Conservation (phyloP, 2,888 invertebrate species). For the Fragum whitleyi region DNA sequence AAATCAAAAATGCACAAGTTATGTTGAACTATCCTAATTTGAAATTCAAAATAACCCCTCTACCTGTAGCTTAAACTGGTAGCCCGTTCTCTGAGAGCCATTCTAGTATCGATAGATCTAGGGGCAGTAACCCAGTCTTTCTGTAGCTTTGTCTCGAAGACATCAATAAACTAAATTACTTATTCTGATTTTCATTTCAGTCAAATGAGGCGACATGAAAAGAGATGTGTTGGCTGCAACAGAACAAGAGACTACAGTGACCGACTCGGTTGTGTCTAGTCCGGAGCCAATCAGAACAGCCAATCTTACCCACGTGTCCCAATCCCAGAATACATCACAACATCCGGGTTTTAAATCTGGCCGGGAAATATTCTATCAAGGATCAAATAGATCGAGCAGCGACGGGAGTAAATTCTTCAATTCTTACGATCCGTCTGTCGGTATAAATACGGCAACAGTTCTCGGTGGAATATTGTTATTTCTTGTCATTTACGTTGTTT, state of each 20-base stretch:
- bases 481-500: slow-evolving; percentile 71
- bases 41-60: too few species aligned
- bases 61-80: too few species aligned
- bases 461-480: slow-evolving; percentile 74
- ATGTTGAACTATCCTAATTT: too few species aligned
- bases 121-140: too few species aligned
- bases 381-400: slow-evolving; percentile 30
- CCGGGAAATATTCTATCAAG: slow-evolving; percentile 10
- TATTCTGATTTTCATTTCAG: slow-evolving; percentile 53
- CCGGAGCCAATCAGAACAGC: not conserved
- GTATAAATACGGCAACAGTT: slow-evolving; percentile 75
- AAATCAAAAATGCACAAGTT: too few species aligned
- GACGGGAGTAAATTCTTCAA: slow-evolving; percentile 62
- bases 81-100: too few species aligned
- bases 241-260: slow-evolving; percentile 55
- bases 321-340: slow-evolving; percentile 9
- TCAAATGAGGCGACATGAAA: slow-evolving; percentile 76
- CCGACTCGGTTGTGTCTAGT: slow-evolving; percentile 28
- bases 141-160: too few species aligned
- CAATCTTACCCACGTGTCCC: slow-evolving; percentile 22
- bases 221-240: slow-evolving; percentile 62
- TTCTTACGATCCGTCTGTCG: slow-evolving; percentile 74
- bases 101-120: too few species aligned
- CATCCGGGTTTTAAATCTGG: not conserved
- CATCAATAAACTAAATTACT: too few species aligned